phyloP scores from a whole-genome alignment of 1,140 invertebrate genomes.

The Chelonus insularis region DNA sequence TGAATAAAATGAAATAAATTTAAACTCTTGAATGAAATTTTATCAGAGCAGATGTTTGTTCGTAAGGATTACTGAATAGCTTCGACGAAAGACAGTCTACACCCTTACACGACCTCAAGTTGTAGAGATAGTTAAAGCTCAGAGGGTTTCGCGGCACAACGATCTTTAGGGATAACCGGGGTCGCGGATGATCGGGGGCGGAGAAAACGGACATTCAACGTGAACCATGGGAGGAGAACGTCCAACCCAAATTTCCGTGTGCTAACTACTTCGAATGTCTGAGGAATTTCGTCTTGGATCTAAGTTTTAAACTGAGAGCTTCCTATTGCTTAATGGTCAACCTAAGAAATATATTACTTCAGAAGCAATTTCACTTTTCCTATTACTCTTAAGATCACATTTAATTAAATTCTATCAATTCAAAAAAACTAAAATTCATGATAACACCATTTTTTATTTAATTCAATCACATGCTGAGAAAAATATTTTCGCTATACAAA shows the following conservation, averaged over 20 bases:
- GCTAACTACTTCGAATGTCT: slow-evolving; percentile 12
- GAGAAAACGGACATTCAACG: slow-evolving; percentile 36
- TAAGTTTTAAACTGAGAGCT: not conserved
- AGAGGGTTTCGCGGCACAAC: slow-evolving; percentile 42
- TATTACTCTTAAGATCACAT: too few relatives aligned
- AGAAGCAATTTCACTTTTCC: not conserved
- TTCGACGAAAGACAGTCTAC: not conserved
- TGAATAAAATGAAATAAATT: too few relatives aligned
- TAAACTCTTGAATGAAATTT: too few relatives aligned
- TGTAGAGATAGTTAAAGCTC: slow-evolving; percentile 46
- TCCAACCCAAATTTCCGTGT: slow-evolving; percentile 16
- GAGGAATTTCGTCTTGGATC: slow-evolving; percentile 13
- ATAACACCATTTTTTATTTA: too few relatives aligned
- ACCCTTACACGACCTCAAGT: slow-evolving; percentile 38
- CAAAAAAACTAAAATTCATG: too few relatives aligned
- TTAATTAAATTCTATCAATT: too few relatives aligned
- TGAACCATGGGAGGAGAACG: not conserved
- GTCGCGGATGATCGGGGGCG: slow-evolving; percentile 43
- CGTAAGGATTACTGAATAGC: too few relatives aligned
- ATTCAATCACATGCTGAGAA: too few relatives aligned
- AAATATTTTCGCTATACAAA: too few relatives aligned
- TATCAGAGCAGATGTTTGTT: slow-evolving; percentile 9
- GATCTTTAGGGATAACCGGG: slow-evolving; percentile 42
- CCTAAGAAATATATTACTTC: not conserved
- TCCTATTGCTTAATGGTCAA: not conserved